phyloP scores from a whole-genome alignment of 2,797 vertebrate genomes.

The Xerus rutilus region DNA sequence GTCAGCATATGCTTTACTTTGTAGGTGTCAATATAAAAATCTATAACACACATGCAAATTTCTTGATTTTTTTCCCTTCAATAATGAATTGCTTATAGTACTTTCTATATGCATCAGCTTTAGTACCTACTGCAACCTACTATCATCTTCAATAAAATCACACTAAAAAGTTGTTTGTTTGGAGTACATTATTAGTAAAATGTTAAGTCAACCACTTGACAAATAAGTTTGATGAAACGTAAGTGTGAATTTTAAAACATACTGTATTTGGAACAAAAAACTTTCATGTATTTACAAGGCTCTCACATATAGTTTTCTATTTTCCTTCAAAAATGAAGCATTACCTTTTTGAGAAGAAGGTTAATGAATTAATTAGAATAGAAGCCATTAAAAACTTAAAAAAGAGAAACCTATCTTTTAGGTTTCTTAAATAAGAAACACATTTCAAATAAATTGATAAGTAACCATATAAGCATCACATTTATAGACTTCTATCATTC shows the following conservation, averaged over 20 bases:
- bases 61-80: neutral
- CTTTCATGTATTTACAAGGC: neutral
- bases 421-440: constrained; percentile 43
- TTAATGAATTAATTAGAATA: constrained; percentile 43
- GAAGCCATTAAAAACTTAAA: constrained; percentile 1
- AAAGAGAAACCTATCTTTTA: constrained; percentile 49
- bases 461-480: neutral
- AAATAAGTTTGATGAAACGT: constrained; percentile 18
- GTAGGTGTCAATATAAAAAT: constrained; percentile 51
- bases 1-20: constrained; percentile 9
- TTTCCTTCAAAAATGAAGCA: constrained; percentile 1
- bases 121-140: neutral
- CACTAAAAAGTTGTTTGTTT: neutral
- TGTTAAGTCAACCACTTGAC: neutral
- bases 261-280: constrained; percentile 47
- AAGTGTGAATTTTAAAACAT: constrained; percentile 48
- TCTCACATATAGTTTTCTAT: neutral
- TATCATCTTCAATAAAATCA: constrained; percentile 39
- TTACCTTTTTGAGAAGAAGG: constrained; percentile 22
- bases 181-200: constrained; percentile 37
- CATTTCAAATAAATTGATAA: constrained; percentile 56
- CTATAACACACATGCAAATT: neutral
- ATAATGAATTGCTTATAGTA: neutral
- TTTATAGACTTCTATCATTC: neutral
- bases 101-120: neutral